A percentile compares a stretch with the other conserved stretches of the same genome.
phyloP scores from a whole-genome alignment of 1,140 invertebrate species.

The Bombus waltoni region DNA sequence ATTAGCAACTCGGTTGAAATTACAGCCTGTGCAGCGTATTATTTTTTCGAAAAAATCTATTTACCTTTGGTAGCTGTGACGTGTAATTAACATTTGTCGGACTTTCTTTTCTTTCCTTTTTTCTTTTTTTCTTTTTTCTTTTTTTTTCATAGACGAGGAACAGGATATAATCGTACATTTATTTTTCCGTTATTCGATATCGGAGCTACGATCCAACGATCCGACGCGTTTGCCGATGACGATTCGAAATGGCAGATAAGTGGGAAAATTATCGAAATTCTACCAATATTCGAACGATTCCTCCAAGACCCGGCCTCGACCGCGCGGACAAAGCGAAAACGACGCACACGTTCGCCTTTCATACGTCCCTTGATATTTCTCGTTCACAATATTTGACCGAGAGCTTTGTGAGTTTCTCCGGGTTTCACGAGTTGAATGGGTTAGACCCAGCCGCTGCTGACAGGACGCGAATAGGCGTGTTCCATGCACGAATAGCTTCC shows the following conservation, averaged over 20 bases:
- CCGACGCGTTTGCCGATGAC: background rate
- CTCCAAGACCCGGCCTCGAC: background rate
- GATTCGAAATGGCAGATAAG: background rate
- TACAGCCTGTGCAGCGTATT: background rate
- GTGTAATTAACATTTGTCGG: background rate
- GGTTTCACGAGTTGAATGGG: background rate
- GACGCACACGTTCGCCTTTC: background rate
- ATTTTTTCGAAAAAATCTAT: no score
- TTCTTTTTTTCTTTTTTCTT: no score
- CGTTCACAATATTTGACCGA: background rate
- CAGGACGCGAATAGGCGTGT: slow-evolving; percentile 36
- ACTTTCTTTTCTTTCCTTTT: no score
- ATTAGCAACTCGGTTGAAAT: background rate
- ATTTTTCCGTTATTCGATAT: no score
- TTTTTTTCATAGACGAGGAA: no score
- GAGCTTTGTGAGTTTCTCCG: background rate
- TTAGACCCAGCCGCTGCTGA: slow-evolving; percentile 19
- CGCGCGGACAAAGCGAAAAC: background rate
- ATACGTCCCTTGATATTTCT: background rate
- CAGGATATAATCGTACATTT: no score
- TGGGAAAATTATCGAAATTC: background rate
- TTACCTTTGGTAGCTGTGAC: no score
- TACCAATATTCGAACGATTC: background rate
- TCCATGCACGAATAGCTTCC: slow-evolving; percentile 18
- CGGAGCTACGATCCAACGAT: no score